Conservation (phyloP, 2,888 invertebrate species). For the Xanthorhoe designata region DNA sequence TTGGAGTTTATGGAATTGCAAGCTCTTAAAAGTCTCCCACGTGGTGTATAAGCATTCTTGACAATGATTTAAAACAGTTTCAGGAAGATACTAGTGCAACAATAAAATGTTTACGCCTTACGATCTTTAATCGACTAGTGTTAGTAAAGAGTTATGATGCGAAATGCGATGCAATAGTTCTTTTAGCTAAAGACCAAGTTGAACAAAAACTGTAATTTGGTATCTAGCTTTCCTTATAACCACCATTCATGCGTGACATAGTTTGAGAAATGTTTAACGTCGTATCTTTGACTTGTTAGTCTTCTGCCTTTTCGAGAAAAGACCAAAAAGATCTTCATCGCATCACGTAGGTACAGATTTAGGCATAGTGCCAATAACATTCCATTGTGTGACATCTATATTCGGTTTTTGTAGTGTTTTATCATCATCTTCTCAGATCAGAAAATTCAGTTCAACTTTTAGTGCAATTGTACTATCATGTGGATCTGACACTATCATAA, state of each 20-base stretch:
- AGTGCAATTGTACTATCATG: no score
- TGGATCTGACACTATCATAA: no score
- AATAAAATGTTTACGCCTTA: background rate
- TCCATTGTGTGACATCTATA: background rate
- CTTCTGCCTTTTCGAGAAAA: background rate
- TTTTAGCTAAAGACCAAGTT: no score
- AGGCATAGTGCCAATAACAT: background rate
- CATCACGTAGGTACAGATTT: background rate
- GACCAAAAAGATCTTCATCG: background rate
- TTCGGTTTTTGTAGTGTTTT: background rate
- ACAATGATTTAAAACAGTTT: background rate
- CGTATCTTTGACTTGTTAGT: background rate
- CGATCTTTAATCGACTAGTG: background rate
- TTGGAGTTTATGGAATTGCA: background rate
- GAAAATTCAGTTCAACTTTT: no score
- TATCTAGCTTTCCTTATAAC: background rate
- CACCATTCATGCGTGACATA: background rate
- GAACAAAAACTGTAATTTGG: no score
- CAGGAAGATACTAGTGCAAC: background rate
- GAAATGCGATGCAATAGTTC: no score
- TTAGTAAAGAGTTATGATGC: background rate
- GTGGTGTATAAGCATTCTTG: background rate
- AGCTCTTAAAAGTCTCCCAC: background rate
- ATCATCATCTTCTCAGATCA: background rate
- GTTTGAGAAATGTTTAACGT: background rate